Conservation (phyloP, 2,797 vertebrate genomes). For the Taeniopygia guttata region DNA sequence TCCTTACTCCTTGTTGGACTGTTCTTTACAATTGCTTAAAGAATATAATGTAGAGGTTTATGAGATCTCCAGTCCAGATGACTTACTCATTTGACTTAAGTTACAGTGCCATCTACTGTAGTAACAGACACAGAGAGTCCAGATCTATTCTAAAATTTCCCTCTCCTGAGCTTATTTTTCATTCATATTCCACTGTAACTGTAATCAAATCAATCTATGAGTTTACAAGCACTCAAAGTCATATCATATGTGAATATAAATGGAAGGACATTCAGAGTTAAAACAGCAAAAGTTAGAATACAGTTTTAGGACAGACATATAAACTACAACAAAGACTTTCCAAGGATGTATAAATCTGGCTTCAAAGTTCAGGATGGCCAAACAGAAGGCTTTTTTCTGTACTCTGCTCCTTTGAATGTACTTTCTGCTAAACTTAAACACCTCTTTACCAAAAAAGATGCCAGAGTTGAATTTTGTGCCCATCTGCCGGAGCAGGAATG, state of each 20-base stretch:
- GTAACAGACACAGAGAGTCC: neutral
- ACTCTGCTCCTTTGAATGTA: neutral
- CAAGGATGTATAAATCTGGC: neutral
- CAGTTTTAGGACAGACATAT: neutral
- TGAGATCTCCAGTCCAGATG: neutral
- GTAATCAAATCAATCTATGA: neutral
- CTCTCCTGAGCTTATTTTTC: neutral
- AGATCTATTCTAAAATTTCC: neutral
- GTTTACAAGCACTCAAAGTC: neutral
- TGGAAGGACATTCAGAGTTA: neutral
- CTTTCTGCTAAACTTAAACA: neutral
- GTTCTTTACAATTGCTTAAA: slow-evolving; percentile 10
- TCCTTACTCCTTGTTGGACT: neutral
- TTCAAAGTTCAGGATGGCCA: neutral
- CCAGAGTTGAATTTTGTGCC: neutral
- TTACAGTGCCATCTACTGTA: slow-evolving; percentile 58
- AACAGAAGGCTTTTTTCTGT: neutral
- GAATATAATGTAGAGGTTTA: neutral
- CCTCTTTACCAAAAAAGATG: neutral
- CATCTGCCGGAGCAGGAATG: neutral
- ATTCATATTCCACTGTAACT: neutral
- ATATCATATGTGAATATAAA: neutral
- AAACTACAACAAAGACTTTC: neutral
- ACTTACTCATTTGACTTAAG: slow-evolving; percentile 4
- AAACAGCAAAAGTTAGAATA: neutral